Evolutionary conservation across 2,888 invertebrate species (phyloP).

Genomic region (Melipona bicolor): DNA sequence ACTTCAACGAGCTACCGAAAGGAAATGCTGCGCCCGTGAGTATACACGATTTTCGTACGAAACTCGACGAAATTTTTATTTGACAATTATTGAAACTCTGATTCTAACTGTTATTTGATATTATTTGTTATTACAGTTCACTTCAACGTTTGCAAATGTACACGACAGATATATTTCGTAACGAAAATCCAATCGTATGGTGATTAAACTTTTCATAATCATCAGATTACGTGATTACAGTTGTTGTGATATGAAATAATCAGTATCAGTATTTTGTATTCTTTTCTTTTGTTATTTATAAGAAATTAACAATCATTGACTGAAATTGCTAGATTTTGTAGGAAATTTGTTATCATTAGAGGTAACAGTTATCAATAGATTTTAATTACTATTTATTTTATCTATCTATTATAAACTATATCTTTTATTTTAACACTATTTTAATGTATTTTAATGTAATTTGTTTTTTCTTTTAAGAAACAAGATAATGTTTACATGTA

Average conservation of each 20-base stretch:
- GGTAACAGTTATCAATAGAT: too few species aligned
- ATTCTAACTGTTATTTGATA: background rate
- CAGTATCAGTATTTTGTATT: background rate
- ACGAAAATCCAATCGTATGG: background rate
- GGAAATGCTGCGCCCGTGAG: slow-evolving; percentile 64
- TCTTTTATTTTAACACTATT: too few species aligned
- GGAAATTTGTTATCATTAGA: too few species aligned
- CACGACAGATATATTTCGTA: background rate
- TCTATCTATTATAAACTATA: too few species aligned
- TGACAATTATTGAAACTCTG: background rate
- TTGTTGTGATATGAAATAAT: background rate
- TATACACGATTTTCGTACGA: slow-evolving; percentile 29
- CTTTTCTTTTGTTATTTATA: too few species aligned
- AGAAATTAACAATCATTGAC: too few species aligned
- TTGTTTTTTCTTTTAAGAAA: too few species aligned
- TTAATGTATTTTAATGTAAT: too few species aligned
- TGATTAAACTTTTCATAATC: background rate
- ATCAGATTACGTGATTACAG: background rate
- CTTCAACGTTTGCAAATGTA: background rate
- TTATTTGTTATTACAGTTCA: background rate
- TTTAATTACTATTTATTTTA: too few species aligned
- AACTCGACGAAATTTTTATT: background rate
- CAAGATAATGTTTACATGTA: too few species aligned
- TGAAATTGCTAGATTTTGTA: too few species aligned
- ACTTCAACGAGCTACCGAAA: slow-evolving; percentile 7